Evolutionary conservation across 2,888 invertebrate species (phyloP).

Genomic region (Byasa hedistus): DNA sequence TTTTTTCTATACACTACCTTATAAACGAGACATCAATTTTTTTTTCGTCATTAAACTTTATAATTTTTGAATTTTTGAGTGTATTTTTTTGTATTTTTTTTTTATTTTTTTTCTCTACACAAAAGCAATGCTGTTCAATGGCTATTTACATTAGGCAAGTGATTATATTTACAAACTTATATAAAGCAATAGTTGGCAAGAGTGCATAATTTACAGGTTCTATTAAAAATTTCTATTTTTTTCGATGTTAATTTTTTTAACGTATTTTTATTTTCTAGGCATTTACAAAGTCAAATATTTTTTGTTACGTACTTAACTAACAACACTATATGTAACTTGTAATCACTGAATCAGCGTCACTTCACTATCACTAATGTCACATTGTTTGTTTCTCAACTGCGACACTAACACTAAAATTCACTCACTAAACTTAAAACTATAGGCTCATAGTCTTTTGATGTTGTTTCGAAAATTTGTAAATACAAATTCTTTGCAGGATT

Average conservation of each 20-base stretch:
- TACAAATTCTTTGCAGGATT: not conserved
- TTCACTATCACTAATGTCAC: conserved; percentile 7
- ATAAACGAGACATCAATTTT: not conserved
- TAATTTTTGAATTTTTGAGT: not conserved
- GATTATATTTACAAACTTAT: too few relatives aligned
- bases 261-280: too few relatives aligned
- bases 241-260: too few relatives aligned
- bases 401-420: conserved; percentile 1
- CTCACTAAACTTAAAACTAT: conserved; percentile 1
- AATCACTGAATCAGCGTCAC: not conserved
- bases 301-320: not conserved
- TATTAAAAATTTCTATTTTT: too few relatives aligned
- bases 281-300: too few relatives aligned
- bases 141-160: not conserved
- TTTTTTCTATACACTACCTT: not conserved
- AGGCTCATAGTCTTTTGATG: not conserved
- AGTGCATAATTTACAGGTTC: too few relatives aligned
- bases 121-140: not conserved
- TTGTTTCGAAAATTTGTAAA: not conserved
- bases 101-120: not conserved
- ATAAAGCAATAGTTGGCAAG: too few relatives aligned
- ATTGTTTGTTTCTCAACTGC: conserved; percentile 7
- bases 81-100: not conserved
- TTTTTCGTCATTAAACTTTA: not conserved
- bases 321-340: not conserved